Base-by-base conservation (phyloP, 2,113 vertebrate species). In the Sceloporus tristichus region DNA sequence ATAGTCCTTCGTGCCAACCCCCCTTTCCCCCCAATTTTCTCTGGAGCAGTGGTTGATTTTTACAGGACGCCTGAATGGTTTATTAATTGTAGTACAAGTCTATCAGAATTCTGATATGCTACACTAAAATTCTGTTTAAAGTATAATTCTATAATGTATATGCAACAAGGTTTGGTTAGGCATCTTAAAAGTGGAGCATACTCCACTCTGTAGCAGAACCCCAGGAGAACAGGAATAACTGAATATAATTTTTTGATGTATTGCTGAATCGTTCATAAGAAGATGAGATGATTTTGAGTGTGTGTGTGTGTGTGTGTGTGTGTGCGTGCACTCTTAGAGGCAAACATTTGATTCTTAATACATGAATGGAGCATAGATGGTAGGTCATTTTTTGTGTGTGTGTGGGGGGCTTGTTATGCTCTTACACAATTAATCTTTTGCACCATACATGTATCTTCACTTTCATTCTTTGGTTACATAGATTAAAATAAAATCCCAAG, bases 121-220 rank as follows among this genome's bases (percentile, higher is more conserved):
- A 42, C 48, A 77, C 40, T 76, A 89, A 53, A 2, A 81, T 90
- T 86, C 42, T 70, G 19, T 79, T 86, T n/a, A 56, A 38, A 80
- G 68, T 19, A 16, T 19, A 34, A 88, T 25, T 84, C 76, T 85
- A 5, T 80, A 90, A 54, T 78, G 70, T 3, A 38, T 21, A 59
- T 2, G 29, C 27, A 84, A 13, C 4, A 85, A 42, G 27, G 10
- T 88, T 82, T 85, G 91, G 34, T 34, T 92, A 54, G 0, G 0
- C 38, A 82, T 5, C 48, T 92, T 89, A 0, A 90, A 91, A 89
- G 65, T 87, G n/a, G 21, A 91, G 21, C n/a, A 91, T 14, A 5
- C 11, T 88, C 86, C 25, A 74, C 34, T 87, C 25, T 40, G 0
- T 65, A 80, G 48, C 38, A 53, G 70, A 89, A 85, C 77, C 34